Evolutionary conservation across 2,113 vertebrate genomes (phyloP), one percentile per base, ranked within the genome.

Genomic region (Calcarius ornatus): DNA sequence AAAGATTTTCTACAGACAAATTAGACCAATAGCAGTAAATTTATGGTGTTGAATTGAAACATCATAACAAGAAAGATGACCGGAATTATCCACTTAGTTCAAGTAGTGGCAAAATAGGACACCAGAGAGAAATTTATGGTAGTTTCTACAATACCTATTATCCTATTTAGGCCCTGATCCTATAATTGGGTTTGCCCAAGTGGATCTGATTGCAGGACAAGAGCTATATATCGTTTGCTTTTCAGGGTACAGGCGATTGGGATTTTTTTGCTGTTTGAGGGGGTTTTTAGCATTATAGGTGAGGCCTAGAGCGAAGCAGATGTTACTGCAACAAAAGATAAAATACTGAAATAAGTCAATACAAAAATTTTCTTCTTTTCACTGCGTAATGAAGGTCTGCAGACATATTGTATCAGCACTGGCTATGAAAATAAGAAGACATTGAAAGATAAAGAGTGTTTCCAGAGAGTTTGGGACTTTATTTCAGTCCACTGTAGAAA

Each of bases 21-120:
- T 96, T 96, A 96, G 93, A 82, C 88, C 79, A 85, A 81, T 93
- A 88, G 72, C 88, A 92, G 64, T 70, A 96, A 96, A 96, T 96
- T 95, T 91, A 75, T 1, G 2, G 79, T 92, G 79, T 66, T 95
- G 94, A 92, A 96, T 85, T 96, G 90, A 96, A 95, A 94, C 76
- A 92, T 94, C 93, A 94, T 97, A 96, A 96, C 79, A 95, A 95
- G 94, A 97, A 95, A 95, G 93, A 96, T 97, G 93, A 96, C 95
- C 75, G 85, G 93, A 95, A 97, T 96, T 96, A 97, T 94, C 93
- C 95, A 95, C 94, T 97, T 97, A 97, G 94, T 97, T 97, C 96
- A 96, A 94, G 93, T 96, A 96, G 94, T 93, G 82, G 85, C 81
- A 97, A 97, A 96, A 96, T 93, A 94, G 96, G 96, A 90, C 90